A percentile compares a stretch with the other conserved stretches of the same genome.
phyloP scores from a whole-genome alignment of 2,888 invertebrate genomes.

The Sphecodes monilicornis region DNA sequence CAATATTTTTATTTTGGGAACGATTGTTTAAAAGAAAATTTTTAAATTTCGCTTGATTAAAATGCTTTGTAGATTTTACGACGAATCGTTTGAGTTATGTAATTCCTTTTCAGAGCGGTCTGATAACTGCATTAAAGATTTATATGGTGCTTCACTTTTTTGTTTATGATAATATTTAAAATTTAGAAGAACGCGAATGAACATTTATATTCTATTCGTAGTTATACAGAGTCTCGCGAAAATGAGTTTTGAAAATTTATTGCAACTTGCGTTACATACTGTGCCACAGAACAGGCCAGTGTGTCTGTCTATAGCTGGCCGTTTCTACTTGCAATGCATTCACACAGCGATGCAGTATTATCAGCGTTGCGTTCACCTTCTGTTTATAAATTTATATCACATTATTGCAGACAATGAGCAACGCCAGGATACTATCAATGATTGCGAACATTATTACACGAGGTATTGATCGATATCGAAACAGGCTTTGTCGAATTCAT shows the following conservation, averaged over 20 bases:
- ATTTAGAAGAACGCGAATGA: background rate
- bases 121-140: background rate
- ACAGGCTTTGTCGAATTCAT: background rate
- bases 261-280: background rate
- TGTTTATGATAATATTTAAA: background rate
- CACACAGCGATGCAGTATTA: background rate
- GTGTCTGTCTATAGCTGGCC: background rate
- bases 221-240: background rate
- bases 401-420: background rate
- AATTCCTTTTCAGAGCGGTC: background rate
- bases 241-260: slow-evolving; percentile 6
- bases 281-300: background rate
- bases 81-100: background rate
- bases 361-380: background rate
- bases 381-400: background rate
- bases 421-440: background rate
- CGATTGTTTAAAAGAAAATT: background rate
- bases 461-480: background rate
- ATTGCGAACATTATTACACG: background rate
- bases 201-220: background rate
- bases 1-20: background rate
- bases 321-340: background rate
- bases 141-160: background rate
- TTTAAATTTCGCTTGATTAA: background rate
- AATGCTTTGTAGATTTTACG: background rate